Evolutionary conservation across 2,888 invertebrate genomes (phyloP), one percentile per base, ranked within the genome.

Genomic region (Lydus trimaculatus): DNA sequence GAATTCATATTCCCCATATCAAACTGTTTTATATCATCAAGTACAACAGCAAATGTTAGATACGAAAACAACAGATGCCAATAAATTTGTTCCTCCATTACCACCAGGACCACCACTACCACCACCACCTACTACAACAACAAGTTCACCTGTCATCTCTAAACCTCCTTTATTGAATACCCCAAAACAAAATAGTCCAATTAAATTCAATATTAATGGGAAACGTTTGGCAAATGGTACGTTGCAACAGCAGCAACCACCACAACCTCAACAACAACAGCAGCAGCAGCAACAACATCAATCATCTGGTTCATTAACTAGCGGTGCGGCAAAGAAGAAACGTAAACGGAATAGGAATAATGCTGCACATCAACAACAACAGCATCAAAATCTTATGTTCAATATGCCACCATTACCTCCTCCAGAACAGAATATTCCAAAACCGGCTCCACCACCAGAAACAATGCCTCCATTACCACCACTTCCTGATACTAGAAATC

Each of bases 311-410:
- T 84, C 83, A 15, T 75, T 81, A 67, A 87, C 84, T 69, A 87
- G 86, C 70, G 89, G 88, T 67, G 88, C 87, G 13, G 87, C 89
- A 0, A 93, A 94, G 86, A 94, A 92, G 86, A 94, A 94, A 82
- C 90, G 92, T 64, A 94, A 92, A 85, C 90, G 91, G 72, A 92
- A 91, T 79, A 90, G 90, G 80, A 89, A 89, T 75, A 88, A 86
- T 78, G 85, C 86, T 63, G 77, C 80, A 52, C 70, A 77, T 58
- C 73, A 72, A 31, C 78, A 77, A 64, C 80, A 87, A 80, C 85
- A 87, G 78, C 84, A 84, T 75, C 83, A 86, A 70, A 78, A 66
- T 76, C 2, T 56, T 25, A 85, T 84, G 75, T 80, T 79, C 66
- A 85, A 83, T 76, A 76, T 85, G 72, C 87, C 87, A 58, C 88